A percentile compares a stretch with the other conserved stretches of the same genome.
Conservation (phyloP, 2,888 invertebrate genomes). For the Schizotus pectinicornis region DNA sequence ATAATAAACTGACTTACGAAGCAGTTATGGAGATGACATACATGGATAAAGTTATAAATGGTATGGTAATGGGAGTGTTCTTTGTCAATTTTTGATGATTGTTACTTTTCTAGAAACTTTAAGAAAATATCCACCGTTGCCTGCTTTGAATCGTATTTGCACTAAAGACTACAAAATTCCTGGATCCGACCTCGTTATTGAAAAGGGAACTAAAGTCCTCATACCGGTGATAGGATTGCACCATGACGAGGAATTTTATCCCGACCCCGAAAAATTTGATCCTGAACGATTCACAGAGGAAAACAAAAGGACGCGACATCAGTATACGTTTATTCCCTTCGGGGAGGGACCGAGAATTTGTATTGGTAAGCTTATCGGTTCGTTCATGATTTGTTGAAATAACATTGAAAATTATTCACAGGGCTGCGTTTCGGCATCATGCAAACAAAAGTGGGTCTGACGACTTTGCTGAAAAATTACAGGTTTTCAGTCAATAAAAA, state of each 20-base stretch:
- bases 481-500: conserved; percentile 40
- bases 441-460: conserved; percentile 48
- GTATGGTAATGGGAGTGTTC: conserved; percentile 17
- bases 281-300: conserved; percentile 48
- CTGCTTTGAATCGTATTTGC: conserved; percentile 12
- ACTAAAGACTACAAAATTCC: conserved; percentile 25
- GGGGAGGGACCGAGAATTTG: conserved; percentile 27
- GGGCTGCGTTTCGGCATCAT: conserved; percentile 48
- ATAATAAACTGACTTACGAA: conserved; percentile 26
- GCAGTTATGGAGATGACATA: conserved; percentile 36
- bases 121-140: conserved; percentile 33
- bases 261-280: conserved; percentile 51
- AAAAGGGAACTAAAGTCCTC: conserved; percentile 12
- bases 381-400: too few relatives aligned
- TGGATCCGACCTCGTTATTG: conserved; percentile 6
- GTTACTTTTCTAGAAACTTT: conserved; percentile 8
- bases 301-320: conserved; percentile 39
- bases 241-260: conserved; percentile 50
- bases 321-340: conserved; percentile 41
- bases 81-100: background rate
- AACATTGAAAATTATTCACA: conserved; percentile 19
- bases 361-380: conserved; percentile 11
- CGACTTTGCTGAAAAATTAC: conserved; percentile 40
- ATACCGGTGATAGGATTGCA: conserved; percentile 50
- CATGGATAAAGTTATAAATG: conserved; percentile 55